phyloP scores from a whole-genome alignment of 1,140 invertebrate genomes.

The Drosophila sechellia region DNA sequence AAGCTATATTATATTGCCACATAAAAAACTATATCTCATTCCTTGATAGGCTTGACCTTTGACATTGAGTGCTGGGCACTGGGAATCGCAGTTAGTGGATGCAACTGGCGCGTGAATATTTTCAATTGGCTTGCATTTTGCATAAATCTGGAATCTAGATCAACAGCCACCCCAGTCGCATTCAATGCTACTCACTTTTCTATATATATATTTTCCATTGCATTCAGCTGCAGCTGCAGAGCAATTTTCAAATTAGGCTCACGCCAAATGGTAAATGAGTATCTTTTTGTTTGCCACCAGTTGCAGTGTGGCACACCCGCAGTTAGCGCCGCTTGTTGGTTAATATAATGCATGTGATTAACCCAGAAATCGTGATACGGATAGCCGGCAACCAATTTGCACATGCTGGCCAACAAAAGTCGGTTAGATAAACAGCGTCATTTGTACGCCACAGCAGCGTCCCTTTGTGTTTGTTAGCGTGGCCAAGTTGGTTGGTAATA shows the following conservation, averaged over 20 bases:
- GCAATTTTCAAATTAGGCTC: slow-evolving; percentile 81
- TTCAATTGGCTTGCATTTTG: slow-evolving; percentile 73
- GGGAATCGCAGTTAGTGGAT: slow-evolving; percentile 7
- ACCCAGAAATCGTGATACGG: slow-evolving; percentile 52
- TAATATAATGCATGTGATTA: slow-evolving; percentile 67
- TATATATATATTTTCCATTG: slow-evolving; percentile 15
- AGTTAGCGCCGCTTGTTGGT: slow-evolving; percentile 30
- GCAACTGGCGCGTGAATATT: slow-evolving; percentile 58
- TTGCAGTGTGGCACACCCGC: slow-evolving; percentile 15
- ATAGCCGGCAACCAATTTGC: slow-evolving; percentile 41
- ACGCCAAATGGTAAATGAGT: slow-evolving; percentile 61
- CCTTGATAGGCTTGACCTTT: slow-evolving; percentile 24
- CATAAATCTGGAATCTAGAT: slow-evolving; percentile 71
- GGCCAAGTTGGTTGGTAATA: slow-evolving; percentile 13
- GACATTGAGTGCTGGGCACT: slow-evolving; percentile 58
- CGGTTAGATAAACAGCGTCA: slow-evolving; percentile 50
- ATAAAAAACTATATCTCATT: neutral
- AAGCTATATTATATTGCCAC: neutral
- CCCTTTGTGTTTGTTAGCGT: slow-evolving; percentile 9
- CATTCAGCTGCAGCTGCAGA: slow-evolving; percentile 30
- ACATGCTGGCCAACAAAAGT: slow-evolving; percentile 49
- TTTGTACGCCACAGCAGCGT: slow-evolving; percentile 19
- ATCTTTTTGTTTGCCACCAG: slow-evolving; percentile 63
- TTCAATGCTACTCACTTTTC: slow-evolving; percentile 42
- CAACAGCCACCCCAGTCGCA: slow-evolving; percentile 22